A percentile compares a stretch with the other conserved stretches of the same genome.
phyloP scores from a whole-genome alignment of 1,140 invertebrate species.

The Doryteuthis pealeii region DNA sequence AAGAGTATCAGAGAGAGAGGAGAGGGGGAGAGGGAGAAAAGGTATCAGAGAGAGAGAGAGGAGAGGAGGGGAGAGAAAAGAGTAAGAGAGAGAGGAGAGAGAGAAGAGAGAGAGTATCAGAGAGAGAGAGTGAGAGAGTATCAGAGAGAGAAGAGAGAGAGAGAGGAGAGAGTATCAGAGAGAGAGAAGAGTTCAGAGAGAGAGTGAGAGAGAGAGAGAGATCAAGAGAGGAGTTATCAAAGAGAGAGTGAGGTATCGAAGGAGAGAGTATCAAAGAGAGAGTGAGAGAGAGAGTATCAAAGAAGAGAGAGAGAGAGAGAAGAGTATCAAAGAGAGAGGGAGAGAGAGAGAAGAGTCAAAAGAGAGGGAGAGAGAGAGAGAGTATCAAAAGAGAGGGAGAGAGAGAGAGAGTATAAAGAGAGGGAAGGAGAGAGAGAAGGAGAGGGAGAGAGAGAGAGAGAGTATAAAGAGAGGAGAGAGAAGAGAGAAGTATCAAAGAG shows the following conservation, averaged over 20 bases:
- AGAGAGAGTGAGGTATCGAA: not conserved
- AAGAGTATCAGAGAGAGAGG: no score
- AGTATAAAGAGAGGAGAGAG: not conserved
- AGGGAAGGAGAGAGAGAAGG: not conserved
- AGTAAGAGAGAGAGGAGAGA: not conserved
- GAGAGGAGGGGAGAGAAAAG: not conserved
- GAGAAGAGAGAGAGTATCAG: not conserved
- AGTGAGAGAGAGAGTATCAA: not conserved
- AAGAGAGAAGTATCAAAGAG: not conserved
- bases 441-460: not conserved
- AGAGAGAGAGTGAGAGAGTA: not conserved
- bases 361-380: not conserved
- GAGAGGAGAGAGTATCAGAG: not conserved
- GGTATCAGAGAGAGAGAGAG: no score
- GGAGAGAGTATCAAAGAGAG: not conserved
- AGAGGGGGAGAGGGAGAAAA: no score
- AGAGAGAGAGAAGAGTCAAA: not conserved
- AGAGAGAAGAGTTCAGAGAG: not conserved
- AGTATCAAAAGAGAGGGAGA: not conserved
- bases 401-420: not conserved
- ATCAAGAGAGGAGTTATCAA: no score
- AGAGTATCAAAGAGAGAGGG: not conserved
- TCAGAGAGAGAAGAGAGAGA: not conserved
- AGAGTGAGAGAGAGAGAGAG: not conserved
- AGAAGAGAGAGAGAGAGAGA: not conserved